Evolutionary conservation across 2,797 vertebrate species (phyloP), one percentile per base, ranked within the genome.

Genomic region (Diceros bicornis): DNA sequence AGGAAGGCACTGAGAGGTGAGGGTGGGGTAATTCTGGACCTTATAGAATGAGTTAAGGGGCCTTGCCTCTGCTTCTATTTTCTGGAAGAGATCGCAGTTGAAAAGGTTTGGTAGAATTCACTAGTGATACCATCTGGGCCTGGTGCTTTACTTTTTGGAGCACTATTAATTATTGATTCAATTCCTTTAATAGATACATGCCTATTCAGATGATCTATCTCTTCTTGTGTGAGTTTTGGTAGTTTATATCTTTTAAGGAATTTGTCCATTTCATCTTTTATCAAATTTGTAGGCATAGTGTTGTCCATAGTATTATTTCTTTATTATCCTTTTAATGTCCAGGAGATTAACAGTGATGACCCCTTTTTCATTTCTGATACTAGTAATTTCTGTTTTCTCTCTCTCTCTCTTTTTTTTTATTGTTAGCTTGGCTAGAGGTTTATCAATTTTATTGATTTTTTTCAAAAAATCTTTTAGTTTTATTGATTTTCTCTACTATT

Each of bases 1-100:
- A 99, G 98, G 99, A 99, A 89, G 98, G 98, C n/a, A 97, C 99
- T 5, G 99, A 99, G 98, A 99, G 99, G 98, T 99, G 99, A 98
- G 99, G 99, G 96, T 98, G 99, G 97, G 99, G 99, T 74, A n/a
- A 86, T 29, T 23, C 74, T 55, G n/a, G n/a, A 68, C 29, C 47
- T 68, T 52, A 62, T 14, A 41, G 34, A 68, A 55, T 69, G 59
- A 44, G 52, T 29, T 55, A 61, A 18, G n/a, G 69, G 17, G 14
- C 20, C 14, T 12, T n/a, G 17, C 61, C 8, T 87, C 47, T 64
- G 64, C 11, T 64, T 59, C 47, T 62, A 17, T 57, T 71, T 92
- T 83, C 44, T 88, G 68, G 23, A 75, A 75, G n/a, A 52, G 10
- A 34, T 61, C 29, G 2, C 41, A 32, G n/a, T 34, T 66, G 23